phyloP scores from a whole-genome alignment of 2,888 invertebrate genomes.

The Ephialtes manifestator region DNA sequence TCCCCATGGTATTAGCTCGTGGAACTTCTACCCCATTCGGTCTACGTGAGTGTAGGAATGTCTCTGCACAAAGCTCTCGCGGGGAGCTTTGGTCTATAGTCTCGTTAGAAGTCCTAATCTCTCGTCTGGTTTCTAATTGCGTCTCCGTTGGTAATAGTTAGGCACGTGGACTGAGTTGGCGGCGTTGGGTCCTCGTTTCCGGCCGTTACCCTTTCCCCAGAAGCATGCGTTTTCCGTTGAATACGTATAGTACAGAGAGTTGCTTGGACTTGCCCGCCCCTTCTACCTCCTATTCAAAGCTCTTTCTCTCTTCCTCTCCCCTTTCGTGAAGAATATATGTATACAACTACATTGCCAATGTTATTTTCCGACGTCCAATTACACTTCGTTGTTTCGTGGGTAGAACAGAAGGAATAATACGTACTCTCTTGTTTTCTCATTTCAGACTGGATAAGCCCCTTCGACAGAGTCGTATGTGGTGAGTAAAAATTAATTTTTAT shows the following conservation, averaged over 20 bases:
- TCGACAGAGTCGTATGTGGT: slow-evolving; percentile 97
- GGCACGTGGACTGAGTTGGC: slow-evolving; percentile 66
- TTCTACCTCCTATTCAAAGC: slow-evolving; percentile 42
- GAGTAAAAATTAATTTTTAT: slow-evolving; percentile 88
- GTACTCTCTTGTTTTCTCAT: slow-evolving; percentile 82
- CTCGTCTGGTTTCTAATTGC: slow-evolving; percentile 78
- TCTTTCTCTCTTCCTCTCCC: slow-evolving; percentile 46
- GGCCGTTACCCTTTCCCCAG: slow-evolving; percentile 71
- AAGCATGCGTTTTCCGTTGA: slow-evolving; percentile 73
- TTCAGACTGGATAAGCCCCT: slow-evolving; percentile 98
- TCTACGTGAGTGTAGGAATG: slow-evolving; percentile 51
- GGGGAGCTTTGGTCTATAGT: slow-evolving; percentile 71
- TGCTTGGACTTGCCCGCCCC: slow-evolving; percentile 56
- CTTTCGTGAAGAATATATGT: slow-evolving; percentile 3
- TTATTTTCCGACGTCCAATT: slow-evolving; percentile 67
- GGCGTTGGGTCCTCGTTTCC: slow-evolving; percentile 72
- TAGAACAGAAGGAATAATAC: slow-evolving; percentile 64
- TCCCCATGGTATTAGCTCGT: slow-evolving; percentile 46
- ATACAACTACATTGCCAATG: slow-evolving; percentile 54
- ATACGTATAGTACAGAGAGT: slow-evolving; percentile 52
- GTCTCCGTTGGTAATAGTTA: slow-evolving; percentile 72
- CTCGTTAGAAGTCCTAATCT: slow-evolving; percentile 74
- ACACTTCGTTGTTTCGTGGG: slow-evolving; percentile 58
- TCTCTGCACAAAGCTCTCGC: slow-evolving; percentile 56
- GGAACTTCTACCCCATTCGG: slow-evolving; percentile 59